A percentile compares a stretch with the other conserved stretches of the same genome.
Evolutionary conservation across 2,113 vertebrate species (phyloP).

Genomic region (Craseonycteris thonglongyai): DNA sequence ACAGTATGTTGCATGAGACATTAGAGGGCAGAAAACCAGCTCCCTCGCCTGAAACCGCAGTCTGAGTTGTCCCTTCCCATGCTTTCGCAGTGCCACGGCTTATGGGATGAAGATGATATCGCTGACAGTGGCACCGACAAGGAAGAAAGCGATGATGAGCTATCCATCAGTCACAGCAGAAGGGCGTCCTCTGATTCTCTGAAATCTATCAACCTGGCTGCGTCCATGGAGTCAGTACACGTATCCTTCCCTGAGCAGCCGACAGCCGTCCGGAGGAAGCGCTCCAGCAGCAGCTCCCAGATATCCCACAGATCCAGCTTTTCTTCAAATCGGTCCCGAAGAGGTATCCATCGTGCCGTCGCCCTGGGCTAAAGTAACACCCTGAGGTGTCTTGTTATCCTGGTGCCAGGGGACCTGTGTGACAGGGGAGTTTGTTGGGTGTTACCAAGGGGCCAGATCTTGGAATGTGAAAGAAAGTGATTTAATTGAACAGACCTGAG

Average conservation of each 20-base stretch:
- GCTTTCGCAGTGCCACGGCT: constrained; percentile 89
- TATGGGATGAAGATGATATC: constrained; percentile 94
- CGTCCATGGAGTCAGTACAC: constrained; percentile 87
- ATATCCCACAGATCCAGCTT: constrained; percentile 86
- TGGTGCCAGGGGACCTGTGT: too few species aligned
- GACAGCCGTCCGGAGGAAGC: constrained; percentile 85
- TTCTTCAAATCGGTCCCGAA: constrained; percentile 88
- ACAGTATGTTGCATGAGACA: too few species aligned
- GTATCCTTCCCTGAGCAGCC: constrained; percentile 87
- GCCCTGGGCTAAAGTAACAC: background rate
- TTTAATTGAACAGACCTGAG: background rate
- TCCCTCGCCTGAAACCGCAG: fast-evolving
- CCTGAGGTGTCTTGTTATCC: background rate
- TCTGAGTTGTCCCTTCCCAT: constrained; percentile 3
- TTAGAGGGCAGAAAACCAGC: background rate
- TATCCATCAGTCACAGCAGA: constrained; percentile 76
- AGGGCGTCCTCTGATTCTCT: constrained; percentile 86
- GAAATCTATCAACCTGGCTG: constrained; percentile 89
- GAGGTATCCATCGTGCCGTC: constrained; percentile 78
- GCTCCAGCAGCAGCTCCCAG: constrained; percentile 86
- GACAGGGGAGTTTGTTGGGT: fast-evolving
- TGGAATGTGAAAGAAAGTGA: background rate
- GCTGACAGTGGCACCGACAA: constrained; percentile 77
- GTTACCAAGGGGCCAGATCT: background rate
- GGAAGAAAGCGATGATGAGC: constrained; percentile 88